Percentiles rank a stretch among this genome's conserved stretches.
Evolutionary conservation across 2,113 vertebrate species (phyloP).

Genomic region (Phrynosoma blainvillii): DNA sequence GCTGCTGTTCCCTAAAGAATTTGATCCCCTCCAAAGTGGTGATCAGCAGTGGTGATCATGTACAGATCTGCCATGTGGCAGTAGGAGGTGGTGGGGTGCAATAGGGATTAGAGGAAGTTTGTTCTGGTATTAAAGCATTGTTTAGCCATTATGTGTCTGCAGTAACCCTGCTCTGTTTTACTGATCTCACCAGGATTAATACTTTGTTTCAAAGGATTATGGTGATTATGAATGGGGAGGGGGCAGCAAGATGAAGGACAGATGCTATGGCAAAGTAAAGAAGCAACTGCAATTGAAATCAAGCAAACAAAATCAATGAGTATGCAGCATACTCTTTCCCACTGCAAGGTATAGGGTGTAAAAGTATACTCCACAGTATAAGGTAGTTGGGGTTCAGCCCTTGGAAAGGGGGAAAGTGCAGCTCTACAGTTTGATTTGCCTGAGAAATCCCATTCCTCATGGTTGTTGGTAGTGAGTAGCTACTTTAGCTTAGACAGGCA

Average conservation of each 20-base stretch:
- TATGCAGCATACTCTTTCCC: neutral
- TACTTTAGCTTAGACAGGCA: neutral
- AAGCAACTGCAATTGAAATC: neutral
- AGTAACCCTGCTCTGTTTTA: constrained; percentile 53
- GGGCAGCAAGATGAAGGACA: neutral
- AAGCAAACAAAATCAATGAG: neutral
- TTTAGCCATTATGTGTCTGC: constrained; percentile 42
- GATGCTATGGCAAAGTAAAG: constrained; percentile 4
- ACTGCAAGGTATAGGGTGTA: neutral
- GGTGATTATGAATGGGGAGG: constrained; percentile 57
- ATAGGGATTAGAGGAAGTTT: constrained; percentile 66
- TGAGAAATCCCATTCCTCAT: neutral
- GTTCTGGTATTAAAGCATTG: constrained; percentile 68
- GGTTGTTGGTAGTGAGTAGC: too few relatives aligned
- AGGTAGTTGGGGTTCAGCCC: neutral
- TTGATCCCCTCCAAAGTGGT: neutral
- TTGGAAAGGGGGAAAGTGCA: neutral
- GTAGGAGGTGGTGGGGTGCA: neutral
- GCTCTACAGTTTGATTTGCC: neutral
- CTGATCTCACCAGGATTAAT: constrained; percentile 66
- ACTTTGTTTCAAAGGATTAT: constrained; percentile 69
- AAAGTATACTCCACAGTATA: too few relatives aligned
- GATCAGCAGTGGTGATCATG: constrained; percentile 14
- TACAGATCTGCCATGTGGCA: fast-evolving
- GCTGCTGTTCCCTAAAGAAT: neutral